These are phyloP conservation scores for Lineus longissimus DNA, from an alignment of 1,140 invertebrate genomes.

Conservation along the genomic window DNA sequence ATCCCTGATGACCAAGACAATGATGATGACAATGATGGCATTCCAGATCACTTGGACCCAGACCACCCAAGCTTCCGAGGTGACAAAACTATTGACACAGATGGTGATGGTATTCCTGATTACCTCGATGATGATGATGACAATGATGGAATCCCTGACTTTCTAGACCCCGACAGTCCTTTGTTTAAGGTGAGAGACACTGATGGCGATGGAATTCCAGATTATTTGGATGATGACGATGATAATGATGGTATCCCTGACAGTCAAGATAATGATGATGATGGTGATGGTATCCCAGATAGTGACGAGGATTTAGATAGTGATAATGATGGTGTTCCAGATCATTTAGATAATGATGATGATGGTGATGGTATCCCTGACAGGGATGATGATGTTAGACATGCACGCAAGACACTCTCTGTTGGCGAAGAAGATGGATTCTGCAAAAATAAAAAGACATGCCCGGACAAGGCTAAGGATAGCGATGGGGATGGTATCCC, in stretches of 20 bases:
- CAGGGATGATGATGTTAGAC: constrained; percentile 27
- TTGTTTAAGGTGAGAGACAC: constrained; percentile 12
- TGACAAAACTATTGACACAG: constrained; percentile 25
- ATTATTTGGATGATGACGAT: constrained; percentile 25
- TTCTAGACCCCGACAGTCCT: constrained; percentile 14
- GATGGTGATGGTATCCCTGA: constrained; percentile 42
- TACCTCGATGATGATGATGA: constrained; percentile 18
- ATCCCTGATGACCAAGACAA: constrained; percentile 27
- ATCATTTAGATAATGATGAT: constrained; percentile 33
- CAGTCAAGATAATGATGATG: constrained; percentile 24
- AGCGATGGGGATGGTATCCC: constrained; percentile 34
- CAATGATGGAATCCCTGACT: constrained; percentile 22
- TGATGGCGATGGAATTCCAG: constrained; percentile 24
- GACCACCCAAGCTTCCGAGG: constrained; percentile 41
- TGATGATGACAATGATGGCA: constrained; percentile 40
- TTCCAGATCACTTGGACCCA: constrained; percentile 33
- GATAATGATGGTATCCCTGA: constrained; percentile 36
- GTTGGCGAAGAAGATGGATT: constrained; percentile 38
- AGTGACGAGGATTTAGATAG: constrained; percentile 27
- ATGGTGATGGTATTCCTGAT: constrained; percentile 28
- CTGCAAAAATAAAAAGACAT: constrained; percentile 36
- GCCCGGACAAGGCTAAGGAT: constrained; percentile 29
- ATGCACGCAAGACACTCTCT: constrained; percentile 14
- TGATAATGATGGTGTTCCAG: constrained; percentile 36
- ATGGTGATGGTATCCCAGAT: constrained; percentile 17